Percentiles rank a stretch among this genome's conserved stretches.
These are phyloP conservation scores for Bolinopsis microptera DNA, from an alignment of 37 sponge, comb jelly and placozoan species.

Conservation along the genomic window DNA sequence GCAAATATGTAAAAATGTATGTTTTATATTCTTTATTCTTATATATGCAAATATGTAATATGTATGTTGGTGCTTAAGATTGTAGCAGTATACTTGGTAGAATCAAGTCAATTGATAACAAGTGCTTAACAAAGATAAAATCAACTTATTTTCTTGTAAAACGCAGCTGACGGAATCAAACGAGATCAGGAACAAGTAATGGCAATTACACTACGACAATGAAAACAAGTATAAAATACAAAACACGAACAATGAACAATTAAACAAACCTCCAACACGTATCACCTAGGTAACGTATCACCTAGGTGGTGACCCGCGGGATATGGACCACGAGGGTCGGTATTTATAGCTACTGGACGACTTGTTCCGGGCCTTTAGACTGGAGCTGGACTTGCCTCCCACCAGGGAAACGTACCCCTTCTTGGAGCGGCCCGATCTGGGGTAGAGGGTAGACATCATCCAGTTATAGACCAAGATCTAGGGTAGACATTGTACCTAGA, in stretches of 20 bases:
- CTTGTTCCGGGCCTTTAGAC: background rate
- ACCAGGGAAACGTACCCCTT: background rate
- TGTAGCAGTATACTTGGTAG: background rate
- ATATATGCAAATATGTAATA: too few relatives aligned
- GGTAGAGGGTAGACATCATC: too few relatives aligned
- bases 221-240: background rate
- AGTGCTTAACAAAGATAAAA: background rate
- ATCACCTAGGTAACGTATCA: background rate
- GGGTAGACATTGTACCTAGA: too few relatives aligned
- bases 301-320: background rate
- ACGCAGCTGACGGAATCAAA: too few relatives aligned
- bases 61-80: background rate
- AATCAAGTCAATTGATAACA: background rate
- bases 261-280: background rate
- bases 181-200: too few relatives aligned
- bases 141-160: background rate
- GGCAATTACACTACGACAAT: too few relatives aligned
- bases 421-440: background rate
- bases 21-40: too few relatives aligned
- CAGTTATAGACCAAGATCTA: too few relatives aligned
- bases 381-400: background rate
- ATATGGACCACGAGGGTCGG: background rate
- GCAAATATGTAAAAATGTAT: background rate
- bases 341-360: background rate
- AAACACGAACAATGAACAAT: background rate